phyloP scores from a whole-genome alignment of 2,797 vertebrate species.

The Perdix hodgsoniae region DNA sequence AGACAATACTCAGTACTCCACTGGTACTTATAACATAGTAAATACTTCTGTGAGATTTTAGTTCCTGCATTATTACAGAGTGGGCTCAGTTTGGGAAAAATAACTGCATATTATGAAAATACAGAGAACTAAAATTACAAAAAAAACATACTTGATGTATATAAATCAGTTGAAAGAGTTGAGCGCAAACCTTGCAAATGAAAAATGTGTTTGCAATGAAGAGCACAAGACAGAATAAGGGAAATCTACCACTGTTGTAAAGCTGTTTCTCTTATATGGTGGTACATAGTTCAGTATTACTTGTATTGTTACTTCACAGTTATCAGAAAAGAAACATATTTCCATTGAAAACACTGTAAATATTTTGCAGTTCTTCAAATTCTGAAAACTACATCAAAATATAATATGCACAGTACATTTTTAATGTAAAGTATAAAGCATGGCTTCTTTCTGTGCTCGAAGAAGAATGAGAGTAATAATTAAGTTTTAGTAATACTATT shows the following conservation, averaged over 20 bases:
- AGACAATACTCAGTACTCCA: constrained; percentile 17
- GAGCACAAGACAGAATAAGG: neutral
- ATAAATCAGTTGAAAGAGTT: neutral
- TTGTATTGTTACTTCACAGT: neutral
- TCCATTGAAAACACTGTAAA: neutral
- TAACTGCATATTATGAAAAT: constrained; percentile 29
- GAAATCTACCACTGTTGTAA: neutral
- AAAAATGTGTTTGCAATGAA: neutral
- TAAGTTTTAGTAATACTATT: neutral
- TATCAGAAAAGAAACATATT: neutral
- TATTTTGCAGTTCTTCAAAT: neutral
- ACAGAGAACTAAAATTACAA: constrained; percentile 41
- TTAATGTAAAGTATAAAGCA: neutral
- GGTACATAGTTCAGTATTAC: neutral
- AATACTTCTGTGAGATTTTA: constrained; percentile 51
- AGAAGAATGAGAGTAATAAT: neutral
- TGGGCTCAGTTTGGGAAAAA: constrained; percentile 33
- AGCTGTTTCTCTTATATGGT: neutral
- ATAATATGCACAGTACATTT: neutral
- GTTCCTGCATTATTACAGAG: constrained; percentile 47
- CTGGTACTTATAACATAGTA: constrained; percentile 35
- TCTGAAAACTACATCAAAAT: neutral
- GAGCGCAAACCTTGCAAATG: neutral
- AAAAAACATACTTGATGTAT: neutral
- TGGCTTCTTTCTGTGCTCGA: neutral